Percentiles rank a stretch among this genome's conserved stretches.
These are phyloP conservation scores for Labeo catla DNA, from an alignment of 2,113 vertebrate genomes.

Conservation along the genomic window DNA sequence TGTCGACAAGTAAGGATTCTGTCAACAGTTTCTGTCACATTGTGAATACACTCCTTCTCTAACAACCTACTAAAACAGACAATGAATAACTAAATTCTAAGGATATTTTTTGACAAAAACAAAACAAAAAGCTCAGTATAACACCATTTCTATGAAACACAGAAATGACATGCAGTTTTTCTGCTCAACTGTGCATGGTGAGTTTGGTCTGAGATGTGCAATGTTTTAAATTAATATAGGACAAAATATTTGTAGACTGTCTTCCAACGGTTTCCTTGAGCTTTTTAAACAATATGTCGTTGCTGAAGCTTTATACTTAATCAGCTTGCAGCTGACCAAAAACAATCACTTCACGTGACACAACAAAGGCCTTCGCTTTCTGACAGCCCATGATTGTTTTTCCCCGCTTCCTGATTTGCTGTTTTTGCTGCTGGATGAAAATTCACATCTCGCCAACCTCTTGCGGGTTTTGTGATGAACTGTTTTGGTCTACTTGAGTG, in stretches of 20 bases:
- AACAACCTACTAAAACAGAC: neutral
- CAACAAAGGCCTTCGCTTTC: conserved; percentile 4
- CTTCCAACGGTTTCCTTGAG: neutral
- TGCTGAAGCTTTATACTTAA: conserved; percentile 15
- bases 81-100: neutral
- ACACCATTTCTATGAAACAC: neutral
- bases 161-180: neutral
- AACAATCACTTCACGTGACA: conserved; percentile 39
- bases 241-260: neutral
- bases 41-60: neutral
- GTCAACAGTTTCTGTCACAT: neutral
- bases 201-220: neutral
- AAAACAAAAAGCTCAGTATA: neutral
- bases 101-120: neutral
- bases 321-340: neutral
- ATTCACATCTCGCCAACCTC: conserved; percentile 30
- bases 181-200: neutral
- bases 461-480: conserved; percentile 41
- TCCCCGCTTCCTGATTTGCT: neutral
- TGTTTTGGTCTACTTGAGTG: conserved; percentile 46
- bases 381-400: conserved; percentile 25
- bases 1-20: neutral
- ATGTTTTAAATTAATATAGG: neutral
- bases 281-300: neutral
- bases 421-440: conserved; percentile 46